Base-by-base conservation (phyloP, 2,888 invertebrate genomes). In the Eilema griseolum region DNA sequence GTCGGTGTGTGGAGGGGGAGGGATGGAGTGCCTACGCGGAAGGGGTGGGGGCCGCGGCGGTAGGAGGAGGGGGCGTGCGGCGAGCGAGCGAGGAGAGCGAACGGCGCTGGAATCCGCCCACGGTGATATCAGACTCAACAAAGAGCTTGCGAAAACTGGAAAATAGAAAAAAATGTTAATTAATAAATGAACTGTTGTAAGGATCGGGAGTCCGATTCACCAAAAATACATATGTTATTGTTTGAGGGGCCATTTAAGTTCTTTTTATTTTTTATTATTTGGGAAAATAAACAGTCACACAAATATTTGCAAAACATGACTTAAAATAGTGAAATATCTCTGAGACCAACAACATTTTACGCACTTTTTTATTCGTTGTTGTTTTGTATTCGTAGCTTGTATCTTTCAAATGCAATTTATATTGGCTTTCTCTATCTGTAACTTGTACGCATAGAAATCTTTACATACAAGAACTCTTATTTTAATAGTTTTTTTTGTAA, bases 61-160 rank as follows among this genome's bases (percentile, higher is more conserved):
- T 88, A 86, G 96, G 88, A 88, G 80, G 24, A 61, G 71, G 63
- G 96, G 89, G 88, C 97, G 96, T 85, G 91, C 88, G 84, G 95
- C 89, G 89, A 85, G 90, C 90, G 89, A 97, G 96, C 88, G 97
- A 96, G 87, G 98, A 97, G 88, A 97, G 96, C 94, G 97, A 97
- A 93, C 97, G 97, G 87, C 98, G 96, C 88, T 98, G 97, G 96
- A 98, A 97, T 88, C 97, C 96, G 86, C 97, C 96, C 90, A 97
- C 96, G 93, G 96, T 91, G 94, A 96, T 95, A 93, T 96, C 96
- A 93, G 96, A 96, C 93, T 98, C 98, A 92, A 97, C 97, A 96
- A 98, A 98, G 92, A 98, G 96, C 95, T 98, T 98, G 92, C 98
- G 97, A 96, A 98, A 98, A 96, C 98, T 98, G 95, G 83, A 71